Evolutionary conservation across 1,140 invertebrate genomes (phyloP).

Genomic region (Drosophila suzukii): DNA sequence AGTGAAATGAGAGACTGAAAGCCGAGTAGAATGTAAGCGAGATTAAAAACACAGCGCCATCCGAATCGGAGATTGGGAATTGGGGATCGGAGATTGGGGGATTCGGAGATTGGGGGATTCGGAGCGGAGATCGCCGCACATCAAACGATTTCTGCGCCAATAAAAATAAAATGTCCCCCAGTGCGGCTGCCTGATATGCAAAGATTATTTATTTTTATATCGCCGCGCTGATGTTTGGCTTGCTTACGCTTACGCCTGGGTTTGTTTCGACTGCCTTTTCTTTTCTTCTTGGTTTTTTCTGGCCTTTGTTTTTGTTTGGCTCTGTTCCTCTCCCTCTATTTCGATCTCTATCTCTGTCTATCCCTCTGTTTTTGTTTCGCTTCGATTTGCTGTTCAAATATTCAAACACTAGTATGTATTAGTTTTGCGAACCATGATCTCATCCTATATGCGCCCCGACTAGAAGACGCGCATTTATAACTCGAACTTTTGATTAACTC

Average conservation of each 20-base stretch:
- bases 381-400: slow-evolving; percentile 54
- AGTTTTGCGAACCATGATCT: slow-evolving; percentile 76
- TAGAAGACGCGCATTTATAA: slow-evolving; percentile 69
- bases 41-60: slow-evolving; percentile 34
- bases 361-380: slow-evolving; percentile 66
- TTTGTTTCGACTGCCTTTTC: slow-evolving; percentile 39
- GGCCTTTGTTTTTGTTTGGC: slow-evolving; percentile 56
- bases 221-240: slow-evolving; percentile 72
- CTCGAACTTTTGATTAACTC: slow-evolving; percentile 43
- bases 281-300: slow-evolving; percentile 27
- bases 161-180: slow-evolving; percentile 81
- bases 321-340: slow-evolving; percentile 19
- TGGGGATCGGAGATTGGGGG: slow-evolving; percentile 4
- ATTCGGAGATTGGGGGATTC: slow-evolving; percentile 11
- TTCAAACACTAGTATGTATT: slow-evolving; percentile 56
- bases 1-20: slow-evolving; percentile 42
- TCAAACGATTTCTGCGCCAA: slow-evolving; percentile 79
- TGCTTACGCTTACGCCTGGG: slow-evolving; percentile 69
- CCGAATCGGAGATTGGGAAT: not conserved
- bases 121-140: slow-evolving; percentile 62
- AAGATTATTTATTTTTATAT: slow-evolving; percentile 82
- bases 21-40: slow-evolving; percentile 44
- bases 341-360: slow-evolving; percentile 3
- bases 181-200: slow-evolving; percentile 74
- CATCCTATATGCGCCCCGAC: slow-evolving; percentile 62